phyloP scores from a whole-genome alignment of 2,888 invertebrate species.

The Drosophila hamatofila region DNA sequence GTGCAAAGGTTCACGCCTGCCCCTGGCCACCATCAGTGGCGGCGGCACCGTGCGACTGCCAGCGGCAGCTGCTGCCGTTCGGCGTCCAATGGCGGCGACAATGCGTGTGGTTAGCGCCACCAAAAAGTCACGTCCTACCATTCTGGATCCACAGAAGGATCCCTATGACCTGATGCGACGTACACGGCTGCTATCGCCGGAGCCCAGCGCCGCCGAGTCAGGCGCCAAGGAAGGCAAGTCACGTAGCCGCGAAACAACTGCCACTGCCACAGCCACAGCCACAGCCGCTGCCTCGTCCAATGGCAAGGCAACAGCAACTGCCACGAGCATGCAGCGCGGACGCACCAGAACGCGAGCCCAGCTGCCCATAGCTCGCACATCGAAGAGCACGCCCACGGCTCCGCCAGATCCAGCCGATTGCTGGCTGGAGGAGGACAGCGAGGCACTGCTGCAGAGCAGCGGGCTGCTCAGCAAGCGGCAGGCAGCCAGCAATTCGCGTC shows the following conservation, averaged over 20 bases:
- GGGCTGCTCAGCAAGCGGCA: constrained; percentile 36
- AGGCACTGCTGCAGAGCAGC: constrained; percentile 61
- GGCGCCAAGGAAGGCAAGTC: constrained; percentile 70
- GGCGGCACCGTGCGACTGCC: constrained; percentile 88
- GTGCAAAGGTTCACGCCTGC: constrained; percentile 92
- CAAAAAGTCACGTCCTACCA: constrained; percentile 88
- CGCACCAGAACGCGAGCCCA: constrained; percentile 86
- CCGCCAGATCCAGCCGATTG: constrained; percentile 71
- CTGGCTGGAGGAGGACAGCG: constrained; percentile 82
- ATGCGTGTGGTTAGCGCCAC: constrained; percentile 87
- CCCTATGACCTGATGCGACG: constrained; percentile 94
- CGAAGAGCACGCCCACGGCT: constrained; percentile 13
- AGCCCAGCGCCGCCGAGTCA: constrained; percentile 67
- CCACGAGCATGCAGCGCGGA: constrained; percentile 83
- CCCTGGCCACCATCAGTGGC: constrained; percentile 89
- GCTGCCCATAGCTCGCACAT: constrained; percentile 66
- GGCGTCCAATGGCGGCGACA: constrained; percentile 86
- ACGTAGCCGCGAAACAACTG: constrained; percentile 52
- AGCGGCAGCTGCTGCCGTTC: constrained; percentile 57
- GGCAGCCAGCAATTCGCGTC: constrained; percentile 82
- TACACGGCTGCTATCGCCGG: constrained; percentile 89
- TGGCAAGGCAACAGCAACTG: constrained; percentile 73
- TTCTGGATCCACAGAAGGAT: constrained; percentile 89
- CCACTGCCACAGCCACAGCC: constrained; percentile 42
- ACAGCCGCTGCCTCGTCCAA: constrained; percentile 82